Percentiles rank a stretch among this genome's conserved stretches.
Conservation (phyloP, 2,113 vertebrate genomes). For the Octodon degus region DNA sequence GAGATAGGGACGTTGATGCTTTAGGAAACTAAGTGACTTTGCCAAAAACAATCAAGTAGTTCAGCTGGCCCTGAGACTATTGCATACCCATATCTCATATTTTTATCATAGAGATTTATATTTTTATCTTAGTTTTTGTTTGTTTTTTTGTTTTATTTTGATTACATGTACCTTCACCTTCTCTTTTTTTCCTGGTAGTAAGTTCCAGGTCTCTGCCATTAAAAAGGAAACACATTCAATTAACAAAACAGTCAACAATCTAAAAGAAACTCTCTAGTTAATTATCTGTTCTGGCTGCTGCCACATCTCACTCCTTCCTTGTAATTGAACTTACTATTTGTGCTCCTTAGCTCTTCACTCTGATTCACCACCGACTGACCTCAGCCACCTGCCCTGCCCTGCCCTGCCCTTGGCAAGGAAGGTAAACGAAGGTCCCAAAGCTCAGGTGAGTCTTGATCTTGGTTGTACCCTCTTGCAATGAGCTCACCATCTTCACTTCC, state of each 20-base stretch:
- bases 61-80: rapidly evolving
- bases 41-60: rapidly evolving
- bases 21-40: neutral
- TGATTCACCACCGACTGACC: neutral
- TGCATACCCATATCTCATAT: no score
- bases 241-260: neutral
- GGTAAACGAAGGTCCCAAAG: neutral
- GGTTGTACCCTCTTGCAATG: neutral
- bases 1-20: neutral
- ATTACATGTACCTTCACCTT: neutral
- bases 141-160: no score
- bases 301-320: neutral
- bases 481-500: neutral
- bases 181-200: neutral
- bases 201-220: neutral
- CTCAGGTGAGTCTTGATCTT: neutral
- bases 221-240: neutral
- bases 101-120: neutral
- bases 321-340: rapidly evolving
- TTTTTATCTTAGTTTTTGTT: rapidly evolving
- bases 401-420: no score
- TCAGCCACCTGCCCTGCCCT: rapidly evolving
- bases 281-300: rapidly evolving
- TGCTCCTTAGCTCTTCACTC: rapidly evolving
- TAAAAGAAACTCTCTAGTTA: neutral